These are phyloP conservation scores for Zapornia atra DNA, from an alignment of 2,113 vertebrate species.

Conservation along the genomic window DNA sequence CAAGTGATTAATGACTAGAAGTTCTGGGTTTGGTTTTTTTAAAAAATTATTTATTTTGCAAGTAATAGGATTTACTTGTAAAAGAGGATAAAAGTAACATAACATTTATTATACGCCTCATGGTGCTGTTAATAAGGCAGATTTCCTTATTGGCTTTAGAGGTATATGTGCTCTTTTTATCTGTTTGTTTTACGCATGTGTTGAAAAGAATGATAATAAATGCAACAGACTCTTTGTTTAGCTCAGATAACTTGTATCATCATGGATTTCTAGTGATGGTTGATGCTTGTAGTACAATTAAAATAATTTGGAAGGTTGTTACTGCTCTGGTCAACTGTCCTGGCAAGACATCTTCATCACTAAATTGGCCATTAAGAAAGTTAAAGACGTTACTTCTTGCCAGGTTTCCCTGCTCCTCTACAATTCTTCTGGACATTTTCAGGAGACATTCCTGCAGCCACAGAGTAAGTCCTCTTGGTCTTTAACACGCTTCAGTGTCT, in stretches of 20 bases:
- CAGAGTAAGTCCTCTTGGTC: neutral
- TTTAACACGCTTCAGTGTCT: neutral
- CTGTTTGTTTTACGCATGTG: neutral
- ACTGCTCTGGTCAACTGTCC: neutral
- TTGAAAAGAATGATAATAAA: neutral
- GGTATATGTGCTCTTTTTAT: neutral
- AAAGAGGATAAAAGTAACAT: neutral
- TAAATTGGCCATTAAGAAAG: neutral
- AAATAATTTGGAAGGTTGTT: neutral
- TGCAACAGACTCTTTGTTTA: neutral
- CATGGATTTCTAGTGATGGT: neutral
- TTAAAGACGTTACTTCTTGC: neutral
- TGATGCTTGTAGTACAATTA: neutral
- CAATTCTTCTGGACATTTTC: neutral
- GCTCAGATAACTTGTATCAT: neutral
- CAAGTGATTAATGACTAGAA: neutral
- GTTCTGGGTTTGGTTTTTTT: neutral
- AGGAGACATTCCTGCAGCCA: neutral
- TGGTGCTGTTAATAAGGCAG: neutral
- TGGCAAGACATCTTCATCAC: neutral
- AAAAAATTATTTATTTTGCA: neutral
- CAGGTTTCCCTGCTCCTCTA: neutral
- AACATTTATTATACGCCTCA: neutral
- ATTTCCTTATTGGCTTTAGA: neutral
- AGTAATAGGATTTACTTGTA: neutral